Conservation (phyloP, 2,113 vertebrate genomes). For the Onychorhynchus coronatus region DNA sequence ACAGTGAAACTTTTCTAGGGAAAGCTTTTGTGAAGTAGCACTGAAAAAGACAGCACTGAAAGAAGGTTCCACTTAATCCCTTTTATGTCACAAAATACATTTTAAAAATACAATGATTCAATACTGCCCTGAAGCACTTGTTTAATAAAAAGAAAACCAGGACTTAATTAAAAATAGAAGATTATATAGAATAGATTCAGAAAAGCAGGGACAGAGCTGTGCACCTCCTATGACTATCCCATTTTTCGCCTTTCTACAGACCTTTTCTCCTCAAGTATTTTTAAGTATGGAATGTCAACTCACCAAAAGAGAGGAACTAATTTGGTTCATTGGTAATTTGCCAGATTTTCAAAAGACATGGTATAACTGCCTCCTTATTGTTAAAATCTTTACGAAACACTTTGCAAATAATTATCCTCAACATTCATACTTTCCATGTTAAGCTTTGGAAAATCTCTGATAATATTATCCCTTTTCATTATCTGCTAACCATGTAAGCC, state of each 20-base stretch:
- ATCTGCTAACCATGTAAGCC: neutral
- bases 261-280: neutral
- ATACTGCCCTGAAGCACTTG: neutral
- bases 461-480: neutral
- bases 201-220: neutral
- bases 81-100: neutral
- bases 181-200: neutral
- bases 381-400: neutral
- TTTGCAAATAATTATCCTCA: neutral
- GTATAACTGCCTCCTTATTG: neutral
- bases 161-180: neutral
- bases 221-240: neutral
- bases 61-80: constrained; percentile 12
- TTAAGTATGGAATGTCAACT: neutral
- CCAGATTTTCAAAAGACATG: neutral
- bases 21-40: constrained; percentile 18
- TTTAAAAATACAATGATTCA: neutral
- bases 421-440: neutral
- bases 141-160: constrained; percentile 24
- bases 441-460: neutral
- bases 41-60: neutral
- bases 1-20: constrained; percentile 12
- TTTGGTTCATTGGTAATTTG: neutral
- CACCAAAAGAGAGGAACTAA: neutral
- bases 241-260: neutral